These are phyloP conservation scores for Pica pica DNA, from an alignment of 2,113 vertebrate species.

Conservation along the genomic window DNA sequence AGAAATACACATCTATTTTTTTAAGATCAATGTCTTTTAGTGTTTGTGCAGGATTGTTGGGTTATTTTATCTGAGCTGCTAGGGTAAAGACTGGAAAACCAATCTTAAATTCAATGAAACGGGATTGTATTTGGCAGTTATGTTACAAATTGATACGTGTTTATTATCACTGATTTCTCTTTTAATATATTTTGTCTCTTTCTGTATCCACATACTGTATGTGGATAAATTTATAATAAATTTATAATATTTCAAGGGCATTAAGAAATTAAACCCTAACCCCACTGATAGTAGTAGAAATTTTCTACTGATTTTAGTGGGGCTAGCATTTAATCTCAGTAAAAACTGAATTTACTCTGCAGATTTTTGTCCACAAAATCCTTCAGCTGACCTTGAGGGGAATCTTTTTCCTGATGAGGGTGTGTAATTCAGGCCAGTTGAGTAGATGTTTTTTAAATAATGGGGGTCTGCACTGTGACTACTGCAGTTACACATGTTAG, in stretches of 20 bases:
- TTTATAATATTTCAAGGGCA: background rate
- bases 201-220: background rate
- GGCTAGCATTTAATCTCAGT: background rate
- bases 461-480: background rate
- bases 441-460: background rate
- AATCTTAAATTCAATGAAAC: background rate
- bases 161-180: background rate
- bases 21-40: background rate
- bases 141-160: background rate
- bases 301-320: background rate
- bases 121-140: background rate
- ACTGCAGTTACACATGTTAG: background rate
- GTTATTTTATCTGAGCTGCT: constrained; percentile 20
- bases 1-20: background rate
- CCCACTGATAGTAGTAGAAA: background rate
- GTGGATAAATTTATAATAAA: background rate
- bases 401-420: background rate
- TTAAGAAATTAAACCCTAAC: background rate
- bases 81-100: background rate
- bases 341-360: background rate
- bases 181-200: background rate
- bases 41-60: background rate
- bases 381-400: background rate
- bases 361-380: background rate
- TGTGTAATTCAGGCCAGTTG: background rate